phyloP scores from a whole-genome alignment of 2,888 invertebrate genomes.

The Pyrgus malvae region DNA sequence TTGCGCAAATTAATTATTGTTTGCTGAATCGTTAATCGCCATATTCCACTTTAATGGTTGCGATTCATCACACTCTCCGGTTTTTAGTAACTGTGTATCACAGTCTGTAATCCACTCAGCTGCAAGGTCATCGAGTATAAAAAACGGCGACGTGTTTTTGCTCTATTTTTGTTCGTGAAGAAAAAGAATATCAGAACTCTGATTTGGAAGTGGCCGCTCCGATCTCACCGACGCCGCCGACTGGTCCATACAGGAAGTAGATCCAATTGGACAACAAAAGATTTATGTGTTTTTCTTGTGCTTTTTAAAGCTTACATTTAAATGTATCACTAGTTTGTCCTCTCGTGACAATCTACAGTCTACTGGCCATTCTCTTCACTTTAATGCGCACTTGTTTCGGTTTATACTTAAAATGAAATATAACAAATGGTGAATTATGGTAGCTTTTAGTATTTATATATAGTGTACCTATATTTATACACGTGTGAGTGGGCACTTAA shows the following conservation, averaged over 20 bases:
- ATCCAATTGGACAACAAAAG: constrained; percentile 72
- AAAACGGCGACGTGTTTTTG: constrained; percentile 69
- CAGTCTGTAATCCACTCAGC: constrained; percentile 69
- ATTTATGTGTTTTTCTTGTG: constrained; percentile 71
- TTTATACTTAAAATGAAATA: too few relatives aligned
- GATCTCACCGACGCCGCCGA: constrained; percentile 44
- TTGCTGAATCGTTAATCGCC: constrained; percentile 54
- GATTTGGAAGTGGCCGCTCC: constrained; percentile 68
- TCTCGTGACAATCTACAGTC: neutral
- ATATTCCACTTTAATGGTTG: constrained; percentile 44
- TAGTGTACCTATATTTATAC: too few relatives aligned
- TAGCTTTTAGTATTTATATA: too few relatives aligned
- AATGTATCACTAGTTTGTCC: constrained; percentile 33
- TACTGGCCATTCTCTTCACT: neutral
- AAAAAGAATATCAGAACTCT: constrained; percentile 76
- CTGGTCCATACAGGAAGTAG: constrained; percentile 77
- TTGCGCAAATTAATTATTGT: constrained; percentile 50
- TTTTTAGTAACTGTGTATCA: constrained; percentile 72
- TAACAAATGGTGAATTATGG: too few relatives aligned
- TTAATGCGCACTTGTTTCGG: too few relatives aligned
- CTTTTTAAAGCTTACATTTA: constrained; percentile 49
- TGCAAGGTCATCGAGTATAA: constrained; percentile 75
- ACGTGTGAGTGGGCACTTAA: too few relatives aligned
- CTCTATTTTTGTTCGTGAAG: constrained; percentile 72
- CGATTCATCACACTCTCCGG: constrained; percentile 70